A percentile compares a stretch with the other conserved stretches of the same genome.
Conservation (phyloP, 2,888 invertebrate species). For the Embidobia sp. region DNA sequence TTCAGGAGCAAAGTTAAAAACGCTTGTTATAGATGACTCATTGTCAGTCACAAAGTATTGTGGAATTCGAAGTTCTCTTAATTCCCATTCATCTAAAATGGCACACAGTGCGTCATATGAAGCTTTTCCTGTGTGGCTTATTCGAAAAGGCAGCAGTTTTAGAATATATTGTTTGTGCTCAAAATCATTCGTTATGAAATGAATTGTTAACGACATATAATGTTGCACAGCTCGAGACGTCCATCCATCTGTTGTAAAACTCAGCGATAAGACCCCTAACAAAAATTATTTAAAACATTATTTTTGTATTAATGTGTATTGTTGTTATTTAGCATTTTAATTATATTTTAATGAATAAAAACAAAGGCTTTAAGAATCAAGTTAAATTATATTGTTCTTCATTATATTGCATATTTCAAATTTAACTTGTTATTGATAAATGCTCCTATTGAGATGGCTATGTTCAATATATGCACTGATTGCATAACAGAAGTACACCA, state of each 20-base stretch:
- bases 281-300: no score
- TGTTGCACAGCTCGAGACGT: not conserved
- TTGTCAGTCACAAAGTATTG: not conserved
- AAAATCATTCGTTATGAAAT: constrained; percentile 4
- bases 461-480: no score
- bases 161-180: constrained; percentile 6
- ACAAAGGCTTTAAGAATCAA: no score
- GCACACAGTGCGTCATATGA: not conserved
- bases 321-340: no score
- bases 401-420: no score
- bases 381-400: no score
- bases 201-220: constrained; percentile 13
- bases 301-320: no score
- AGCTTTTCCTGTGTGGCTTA: constrained; percentile 1
- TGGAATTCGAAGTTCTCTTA: not conserved
- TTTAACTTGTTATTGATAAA: no score
- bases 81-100: not conserved
- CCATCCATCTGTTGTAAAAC: constrained; percentile 23
- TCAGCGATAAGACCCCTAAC: not conserved
- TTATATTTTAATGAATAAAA: no score
- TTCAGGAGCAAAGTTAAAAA: not conserved
- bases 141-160: not conserved
- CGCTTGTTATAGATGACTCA: not conserved
- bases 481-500: no score
- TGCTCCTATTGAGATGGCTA: no score